Evolutionary conservation across 2,888 invertebrate species (phyloP), one percentile per base, ranked within the genome.

Genomic region (Slavum lentiscoides): DNA sequence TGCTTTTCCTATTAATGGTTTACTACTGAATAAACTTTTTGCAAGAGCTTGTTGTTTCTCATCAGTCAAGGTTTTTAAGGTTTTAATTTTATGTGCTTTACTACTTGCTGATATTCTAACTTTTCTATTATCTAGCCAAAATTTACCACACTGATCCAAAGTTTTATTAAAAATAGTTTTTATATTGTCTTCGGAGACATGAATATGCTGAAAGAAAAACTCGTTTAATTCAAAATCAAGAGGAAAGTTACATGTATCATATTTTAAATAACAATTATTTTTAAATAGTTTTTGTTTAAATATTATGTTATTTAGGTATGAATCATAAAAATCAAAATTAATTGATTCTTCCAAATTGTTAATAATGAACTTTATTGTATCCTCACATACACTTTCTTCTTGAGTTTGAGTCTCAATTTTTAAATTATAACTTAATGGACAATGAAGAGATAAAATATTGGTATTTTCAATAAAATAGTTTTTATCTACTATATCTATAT

Each of bases 81-180:
- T 23, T 49, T 23, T 68, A 68, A 68, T 68, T 49, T 23, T 68
- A 49, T 67, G 67, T 17, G 67, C 67, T 37, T 67, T 67, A 23
- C 11, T 68, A 23, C 68, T 68, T 15, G 49, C 68, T 23, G 68
- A 49, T 68, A 49, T 68, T 53, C 68, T 21, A 19, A 23, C 13
- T 67, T 67, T 67, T 68, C 68, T 68, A 68, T 68, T 68, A 23
- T 68, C 68, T 15, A 68, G 23, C 68, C 68, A 68, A 68, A 53
- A 23, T 53, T 49, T 68, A 49, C 23, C 49, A 68, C 15, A 49
- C 21, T 68, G 68, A 68, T 68, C 23, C 23, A 68, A 68, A 23
- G 49, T 68, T 68, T 68, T 21, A 49, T 15, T 68, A 49, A 68
- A 68, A 68, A 49, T 49, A 17, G 21, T 61, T 68, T 68, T 68